Conservation (phyloP, 1,140 invertebrate species). For the Coelopa frigida region DNA sequence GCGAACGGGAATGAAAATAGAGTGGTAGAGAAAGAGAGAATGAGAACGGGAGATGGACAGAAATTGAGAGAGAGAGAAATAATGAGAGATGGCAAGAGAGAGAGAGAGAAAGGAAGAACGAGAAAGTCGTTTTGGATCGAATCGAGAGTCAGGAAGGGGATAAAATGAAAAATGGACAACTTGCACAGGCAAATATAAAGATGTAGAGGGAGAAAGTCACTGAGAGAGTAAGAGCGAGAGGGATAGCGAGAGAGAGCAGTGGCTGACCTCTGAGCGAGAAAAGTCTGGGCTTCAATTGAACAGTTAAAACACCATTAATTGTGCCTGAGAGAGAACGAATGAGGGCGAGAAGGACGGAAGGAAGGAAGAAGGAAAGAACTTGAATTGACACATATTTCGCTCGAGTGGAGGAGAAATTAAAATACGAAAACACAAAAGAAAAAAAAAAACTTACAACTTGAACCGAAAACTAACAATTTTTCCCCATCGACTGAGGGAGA, state of each 20-base stretch:
- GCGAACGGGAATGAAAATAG: constrained; percentile 41
- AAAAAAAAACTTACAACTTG: too few species aligned
- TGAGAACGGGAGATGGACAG: constrained; percentile 13
- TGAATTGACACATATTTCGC: too few species aligned
- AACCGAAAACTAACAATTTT: too few species aligned
- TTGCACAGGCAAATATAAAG: too few species aligned
- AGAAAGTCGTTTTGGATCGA: not conserved
- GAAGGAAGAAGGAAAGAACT: not conserved
- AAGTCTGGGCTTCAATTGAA: constrained; percentile 39
- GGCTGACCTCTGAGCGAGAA: constrained; percentile 8
- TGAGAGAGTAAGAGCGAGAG: constrained; percentile 1
- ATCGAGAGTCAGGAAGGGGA: not conserved
- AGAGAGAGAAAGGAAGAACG: constrained; percentile 4
- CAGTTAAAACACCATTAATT: constrained; percentile 45
- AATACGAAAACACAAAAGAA: too few species aligned
- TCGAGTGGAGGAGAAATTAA: too few species aligned
- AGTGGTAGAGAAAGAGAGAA: constrained; percentile 13
- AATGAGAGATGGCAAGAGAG: constrained; percentile 18
- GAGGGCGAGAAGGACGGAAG: not conserved
- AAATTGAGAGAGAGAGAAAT: constrained; percentile 7
- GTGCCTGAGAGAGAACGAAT: constrained; percentile 17
- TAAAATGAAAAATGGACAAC: constrained; percentile 2
- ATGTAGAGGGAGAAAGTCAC: not conserved
- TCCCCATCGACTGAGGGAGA: too few species aligned
- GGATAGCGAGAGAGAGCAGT: not conserved